These are phyloP conservation scores for Bugulina stolonifera DNA, from an alignment of 2,888 invertebrate genomes.

Conservation along the genomic window DNA sequence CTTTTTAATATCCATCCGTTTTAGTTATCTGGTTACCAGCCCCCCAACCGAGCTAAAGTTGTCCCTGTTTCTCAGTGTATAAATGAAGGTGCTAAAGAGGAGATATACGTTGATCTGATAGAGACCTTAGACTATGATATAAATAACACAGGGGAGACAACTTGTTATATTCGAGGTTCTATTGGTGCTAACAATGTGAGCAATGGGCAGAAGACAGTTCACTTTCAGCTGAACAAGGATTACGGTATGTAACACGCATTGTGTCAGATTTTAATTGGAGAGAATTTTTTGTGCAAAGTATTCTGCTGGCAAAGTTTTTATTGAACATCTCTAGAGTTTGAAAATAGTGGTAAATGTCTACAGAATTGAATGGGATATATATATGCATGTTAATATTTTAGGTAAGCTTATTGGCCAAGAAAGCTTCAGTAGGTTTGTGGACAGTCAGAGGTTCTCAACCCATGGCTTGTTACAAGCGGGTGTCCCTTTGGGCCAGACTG, in stretches of 20 bases:
- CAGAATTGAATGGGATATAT: not conserved
- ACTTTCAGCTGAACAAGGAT: constrained; percentile 1
- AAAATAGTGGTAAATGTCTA: no score
- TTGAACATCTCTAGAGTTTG: no score
- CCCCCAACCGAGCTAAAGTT: not conserved
- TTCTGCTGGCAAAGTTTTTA: no score
- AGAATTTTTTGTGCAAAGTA: not conserved
- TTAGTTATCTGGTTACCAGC: constrained; percentile 15
- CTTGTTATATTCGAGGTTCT: not conserved
- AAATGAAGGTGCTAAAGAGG: not conserved
- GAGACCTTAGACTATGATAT: constrained; percentile 5
- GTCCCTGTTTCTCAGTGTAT: not conserved
- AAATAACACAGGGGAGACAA: not conserved
- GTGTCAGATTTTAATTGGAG: not conserved
- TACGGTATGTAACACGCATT: not conserved
- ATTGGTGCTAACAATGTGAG: not conserved
- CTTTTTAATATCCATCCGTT: no score
- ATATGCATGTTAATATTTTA: not conserved
- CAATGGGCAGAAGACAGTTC: not conserved
- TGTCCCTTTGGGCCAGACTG: not conserved
- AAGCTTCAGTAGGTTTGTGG: not conserved
- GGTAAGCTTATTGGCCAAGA: constrained; percentile 17
- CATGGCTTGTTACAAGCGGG: not conserved
- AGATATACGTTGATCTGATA: constrained; percentile 5
- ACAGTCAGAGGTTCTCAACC: not conserved